Percentiles rank a stretch among this genome's conserved stretches.
Conservation (phyloP, 1,140 invertebrate genomes). For the Lerema accius region DNA sequence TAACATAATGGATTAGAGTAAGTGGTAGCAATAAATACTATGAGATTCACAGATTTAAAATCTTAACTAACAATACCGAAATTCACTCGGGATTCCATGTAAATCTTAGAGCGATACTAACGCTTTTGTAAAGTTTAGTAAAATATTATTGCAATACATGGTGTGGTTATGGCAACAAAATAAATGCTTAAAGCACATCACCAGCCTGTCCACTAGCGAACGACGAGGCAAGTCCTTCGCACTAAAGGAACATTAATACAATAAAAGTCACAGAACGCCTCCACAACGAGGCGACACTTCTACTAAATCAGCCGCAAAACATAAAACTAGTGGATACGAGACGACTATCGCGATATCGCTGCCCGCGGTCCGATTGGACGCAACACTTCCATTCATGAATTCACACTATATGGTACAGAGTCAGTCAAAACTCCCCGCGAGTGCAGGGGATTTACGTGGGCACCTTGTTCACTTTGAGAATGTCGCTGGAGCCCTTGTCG, state of each 20-base stretch:
- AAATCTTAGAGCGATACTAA: slow-evolving; percentile 75
- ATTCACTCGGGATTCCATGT: slow-evolving; percentile 66
- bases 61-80: slow-evolving; percentile 81
- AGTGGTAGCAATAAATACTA: slow-evolving; percentile 82
- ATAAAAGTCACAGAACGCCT: slow-evolving; percentile 65
- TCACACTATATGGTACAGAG: slow-evolving; percentile 81
- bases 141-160: slow-evolving; percentile 82
- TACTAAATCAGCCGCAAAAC: slow-evolving; percentile 70
- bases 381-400: slow-evolving; percentile 74
- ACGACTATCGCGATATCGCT: slow-evolving; percentile 68
- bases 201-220: slow-evolving; percentile 76
- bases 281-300: slow-evolving; percentile 64
- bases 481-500: slow-evolving; percentile 86
- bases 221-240: slow-evolving; percentile 72
- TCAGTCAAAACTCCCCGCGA: slow-evolving; percentile 76
- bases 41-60: slow-evolving; percentile 82
- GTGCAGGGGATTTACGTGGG: slow-evolving; percentile 83
- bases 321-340: slow-evolving; percentile 79
- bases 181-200: slow-evolving; percentile 83
- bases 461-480: slow-evolving; percentile 87
- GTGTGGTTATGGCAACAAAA: slow-evolving; percentile 83
- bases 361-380: slow-evolving; percentile 68
- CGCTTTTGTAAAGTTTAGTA: slow-evolving; percentile 79
- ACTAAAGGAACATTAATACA: slow-evolving; percentile 79
- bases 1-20: slow-evolving; percentile 79